These are phyloP conservation scores for Chymomyza amoena DNA, from an alignment of 2,888 invertebrate species.

Conservation along the genomic window DNA sequence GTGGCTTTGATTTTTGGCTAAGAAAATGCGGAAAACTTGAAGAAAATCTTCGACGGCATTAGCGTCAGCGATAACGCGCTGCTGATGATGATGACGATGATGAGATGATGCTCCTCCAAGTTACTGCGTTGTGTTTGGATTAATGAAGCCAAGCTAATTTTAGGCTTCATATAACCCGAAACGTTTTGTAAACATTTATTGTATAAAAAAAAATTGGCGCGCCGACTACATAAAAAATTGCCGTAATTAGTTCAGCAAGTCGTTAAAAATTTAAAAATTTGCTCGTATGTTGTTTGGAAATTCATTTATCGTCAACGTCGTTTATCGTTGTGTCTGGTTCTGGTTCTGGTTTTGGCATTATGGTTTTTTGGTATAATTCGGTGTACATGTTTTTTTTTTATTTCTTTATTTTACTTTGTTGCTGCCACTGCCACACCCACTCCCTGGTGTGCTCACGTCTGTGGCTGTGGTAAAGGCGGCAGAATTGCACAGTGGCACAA, in stretches of 20 bases:
- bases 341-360: slow-evolving; percentile 34
- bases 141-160: slow-evolving; percentile 22
- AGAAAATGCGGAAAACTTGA: slow-evolving; percentile 25
- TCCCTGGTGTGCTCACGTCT: background rate
- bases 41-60: background rate
- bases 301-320: slow-evolving; percentile 35
- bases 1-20: slow-evolving; percentile 50
- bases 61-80: background rate
- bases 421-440: slow-evolving; percentile 2
- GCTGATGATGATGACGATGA: slow-evolving; percentile 4
- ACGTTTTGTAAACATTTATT: slow-evolving; percentile 15
- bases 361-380: slow-evolving; percentile 31
- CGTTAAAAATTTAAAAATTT: slow-evolving; percentile 46
- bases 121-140: background rate
- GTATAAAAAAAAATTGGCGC: slow-evolving; percentile 27
- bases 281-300: slow-evolving; percentile 35
- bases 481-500: background rate
- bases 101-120: background rate
- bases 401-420: slow-evolving; percentile 17
- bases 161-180: background rate
- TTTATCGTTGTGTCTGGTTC: slow-evolving; percentile 7
- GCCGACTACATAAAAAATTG: slow-evolving; percentile 24
- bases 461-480: background rate
- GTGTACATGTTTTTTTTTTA: slow-evolving; percentile 4
- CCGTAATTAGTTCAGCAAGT: slow-evolving; percentile 56